Conservation (phyloP, 2,888 invertebrate species). For the Augochlorella aurata region DNA sequence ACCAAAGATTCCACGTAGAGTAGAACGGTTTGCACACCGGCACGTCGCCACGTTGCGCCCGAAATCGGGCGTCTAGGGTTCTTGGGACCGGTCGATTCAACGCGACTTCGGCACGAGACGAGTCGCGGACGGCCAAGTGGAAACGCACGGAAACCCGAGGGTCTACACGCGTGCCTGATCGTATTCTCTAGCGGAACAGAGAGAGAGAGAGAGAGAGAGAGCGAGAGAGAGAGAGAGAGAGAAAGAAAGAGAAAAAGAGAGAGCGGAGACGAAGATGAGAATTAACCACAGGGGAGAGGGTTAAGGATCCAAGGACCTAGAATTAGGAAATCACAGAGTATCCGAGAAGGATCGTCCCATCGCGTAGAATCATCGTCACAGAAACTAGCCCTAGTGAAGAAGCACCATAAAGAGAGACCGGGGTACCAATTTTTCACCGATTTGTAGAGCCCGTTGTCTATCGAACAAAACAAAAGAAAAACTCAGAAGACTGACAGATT, state of each 20-base stretch:
- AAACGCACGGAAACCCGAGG: not conserved
- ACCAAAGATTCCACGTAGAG: conserved; percentile 54
- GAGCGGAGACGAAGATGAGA: no score
- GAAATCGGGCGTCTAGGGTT: not conserved
- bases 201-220: no score
- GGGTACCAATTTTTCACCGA: conserved; percentile 16
- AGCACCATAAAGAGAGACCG: not conserved
- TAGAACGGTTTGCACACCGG: conserved; percentile 45
- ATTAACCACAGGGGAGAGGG: not conserved
- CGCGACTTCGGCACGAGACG: not conserved
- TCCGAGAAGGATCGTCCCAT: not conserved
- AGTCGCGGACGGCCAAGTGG: not conserved
- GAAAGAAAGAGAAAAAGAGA: no score
- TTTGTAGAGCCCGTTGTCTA: not conserved
- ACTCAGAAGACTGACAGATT: conserved; percentile 5
- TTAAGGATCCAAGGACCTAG: not conserved
- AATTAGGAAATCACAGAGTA: not conserved
- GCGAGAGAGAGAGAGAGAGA: no score
- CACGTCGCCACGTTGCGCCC: conserved; percentile 16
- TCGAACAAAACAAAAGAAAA: not conserved
- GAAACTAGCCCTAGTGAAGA: not conserved
- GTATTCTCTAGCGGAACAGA: no score
- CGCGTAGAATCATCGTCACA: not conserved
- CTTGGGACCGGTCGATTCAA: not conserved
- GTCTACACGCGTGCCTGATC: conserved; percentile 8